Conservation (phyloP, 2,113 vertebrate genomes). For the Peucedramus taeniatus region DNA sequence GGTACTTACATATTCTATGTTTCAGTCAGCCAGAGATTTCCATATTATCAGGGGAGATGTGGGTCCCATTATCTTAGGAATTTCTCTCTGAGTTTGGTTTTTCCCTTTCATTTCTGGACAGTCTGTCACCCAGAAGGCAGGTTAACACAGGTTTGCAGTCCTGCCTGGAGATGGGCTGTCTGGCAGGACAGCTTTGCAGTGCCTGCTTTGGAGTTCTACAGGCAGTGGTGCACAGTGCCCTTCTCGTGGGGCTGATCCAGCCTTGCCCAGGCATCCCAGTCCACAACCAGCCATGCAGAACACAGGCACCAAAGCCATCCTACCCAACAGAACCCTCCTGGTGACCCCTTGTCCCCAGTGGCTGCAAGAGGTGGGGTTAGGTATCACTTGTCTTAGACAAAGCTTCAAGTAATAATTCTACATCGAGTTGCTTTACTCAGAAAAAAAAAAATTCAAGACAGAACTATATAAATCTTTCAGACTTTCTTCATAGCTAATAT, state of each 20-base stretch:
- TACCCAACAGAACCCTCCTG: neutral
- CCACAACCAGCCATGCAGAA: neutral
- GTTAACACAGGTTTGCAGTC: neutral
- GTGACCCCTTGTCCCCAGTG: neutral
- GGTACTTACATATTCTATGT: neutral
- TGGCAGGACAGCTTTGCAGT: neutral
- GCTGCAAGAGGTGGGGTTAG: neutral
- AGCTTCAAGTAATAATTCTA: neutral
- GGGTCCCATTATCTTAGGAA: neutral
- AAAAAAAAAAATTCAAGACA: neutral
- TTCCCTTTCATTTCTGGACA: neutral
- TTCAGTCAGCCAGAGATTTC: neutral
- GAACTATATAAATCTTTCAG: neutral
- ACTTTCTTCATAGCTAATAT: neutral
- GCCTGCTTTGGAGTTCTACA: neutral
- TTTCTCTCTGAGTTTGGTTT: neutral
- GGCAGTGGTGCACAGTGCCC: fast-evolving
- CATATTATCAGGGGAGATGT: too few relatives aligned
- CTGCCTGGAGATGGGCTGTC: neutral
- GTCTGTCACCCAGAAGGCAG: neutral
- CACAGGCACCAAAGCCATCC: neutral
- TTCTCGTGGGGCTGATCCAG: neutral
- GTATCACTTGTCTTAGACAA: neutral
- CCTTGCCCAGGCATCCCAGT: neutral
- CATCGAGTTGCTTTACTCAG: neutral